Percentiles rank a stretch among this genome's conserved stretches.
phyloP scores from a whole-genome alignment of 2,113 vertebrate species.

The Actinemys pallida region DNA sequence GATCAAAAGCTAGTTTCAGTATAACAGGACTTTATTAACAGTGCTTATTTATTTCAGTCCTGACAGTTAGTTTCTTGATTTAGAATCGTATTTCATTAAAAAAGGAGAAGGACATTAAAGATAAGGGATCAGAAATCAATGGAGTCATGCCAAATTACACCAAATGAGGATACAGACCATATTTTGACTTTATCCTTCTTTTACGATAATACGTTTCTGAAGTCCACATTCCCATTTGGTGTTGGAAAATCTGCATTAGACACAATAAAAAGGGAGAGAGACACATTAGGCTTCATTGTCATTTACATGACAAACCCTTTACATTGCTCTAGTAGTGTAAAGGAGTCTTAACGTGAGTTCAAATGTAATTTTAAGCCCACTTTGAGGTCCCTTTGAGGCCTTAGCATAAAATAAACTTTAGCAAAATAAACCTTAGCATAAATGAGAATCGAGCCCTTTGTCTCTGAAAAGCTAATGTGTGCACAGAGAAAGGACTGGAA shows the following conservation, averaged over 20 bases:
- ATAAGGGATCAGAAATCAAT: not conserved
- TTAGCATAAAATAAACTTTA: not conserved
- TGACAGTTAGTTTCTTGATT: not conserved
- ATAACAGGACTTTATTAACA: not conserved
- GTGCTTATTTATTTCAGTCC: not conserved
- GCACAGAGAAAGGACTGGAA: not conserved
- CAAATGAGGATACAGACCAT: not conserved
- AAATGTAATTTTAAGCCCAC: not conserved
- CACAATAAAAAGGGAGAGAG: not conserved
- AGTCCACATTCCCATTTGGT: not conserved
- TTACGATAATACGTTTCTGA: not conserved
- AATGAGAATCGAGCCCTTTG: not conserved
- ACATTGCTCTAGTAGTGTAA: not conserved
- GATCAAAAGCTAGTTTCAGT: not conserved
- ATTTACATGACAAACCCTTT: not conserved
- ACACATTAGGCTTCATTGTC: not conserved
- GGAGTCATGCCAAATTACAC: not conserved
- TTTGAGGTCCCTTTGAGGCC: not conserved
- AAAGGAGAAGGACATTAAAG: not conserved
- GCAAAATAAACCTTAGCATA: not conserved
- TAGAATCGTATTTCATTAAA: not conserved
- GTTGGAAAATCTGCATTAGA: not conserved
- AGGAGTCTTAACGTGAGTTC: not conserved
- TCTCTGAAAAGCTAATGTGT: not conserved
- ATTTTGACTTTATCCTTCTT: not conserved